phyloP scores from a whole-genome alignment of 2,113 vertebrate genomes.

The Micromys minutus region DNA sequence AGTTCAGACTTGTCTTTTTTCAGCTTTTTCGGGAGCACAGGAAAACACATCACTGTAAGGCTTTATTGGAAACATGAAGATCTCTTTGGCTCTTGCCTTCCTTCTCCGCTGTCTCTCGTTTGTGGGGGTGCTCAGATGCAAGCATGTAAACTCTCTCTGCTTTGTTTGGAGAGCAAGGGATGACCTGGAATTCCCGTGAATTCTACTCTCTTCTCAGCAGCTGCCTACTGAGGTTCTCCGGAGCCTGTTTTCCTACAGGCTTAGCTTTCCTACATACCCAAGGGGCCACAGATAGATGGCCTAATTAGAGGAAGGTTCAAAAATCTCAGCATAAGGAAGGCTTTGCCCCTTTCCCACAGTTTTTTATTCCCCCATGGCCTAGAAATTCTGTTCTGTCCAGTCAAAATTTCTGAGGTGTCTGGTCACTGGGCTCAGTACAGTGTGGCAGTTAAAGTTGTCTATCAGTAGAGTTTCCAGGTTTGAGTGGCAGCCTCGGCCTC shows the following conservation, averaged over 20 bases:
- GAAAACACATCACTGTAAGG: neutral
- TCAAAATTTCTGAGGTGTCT: neutral
- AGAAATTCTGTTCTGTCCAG: neutral
- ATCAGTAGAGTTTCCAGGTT: neutral
- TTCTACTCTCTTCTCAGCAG: neutral
- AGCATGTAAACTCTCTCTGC: neutral
- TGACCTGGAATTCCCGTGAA: neutral
- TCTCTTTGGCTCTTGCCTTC: too few relatives aligned
- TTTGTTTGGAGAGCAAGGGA: neutral
- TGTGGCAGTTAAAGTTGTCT: neutral
- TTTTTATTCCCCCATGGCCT: neutral
- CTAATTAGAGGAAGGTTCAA: neutral
- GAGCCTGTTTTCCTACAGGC: neutral
- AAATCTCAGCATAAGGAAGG: neutral
- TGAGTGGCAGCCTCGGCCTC: neutral
- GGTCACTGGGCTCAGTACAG: neutral
- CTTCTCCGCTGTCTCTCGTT: neutral
- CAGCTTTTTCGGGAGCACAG: neutral
- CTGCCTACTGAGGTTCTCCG: neutral
- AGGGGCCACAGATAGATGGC: neutral
- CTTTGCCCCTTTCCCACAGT: neutral
- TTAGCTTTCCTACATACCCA: neutral
- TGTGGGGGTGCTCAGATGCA: neutral
- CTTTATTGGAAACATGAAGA: neutral
- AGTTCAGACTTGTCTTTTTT: neutral